Evolutionary conservation across 2,797 vertebrate genomes (phyloP).

Genomic region (Melanotaenia trifasciata): DNA sequence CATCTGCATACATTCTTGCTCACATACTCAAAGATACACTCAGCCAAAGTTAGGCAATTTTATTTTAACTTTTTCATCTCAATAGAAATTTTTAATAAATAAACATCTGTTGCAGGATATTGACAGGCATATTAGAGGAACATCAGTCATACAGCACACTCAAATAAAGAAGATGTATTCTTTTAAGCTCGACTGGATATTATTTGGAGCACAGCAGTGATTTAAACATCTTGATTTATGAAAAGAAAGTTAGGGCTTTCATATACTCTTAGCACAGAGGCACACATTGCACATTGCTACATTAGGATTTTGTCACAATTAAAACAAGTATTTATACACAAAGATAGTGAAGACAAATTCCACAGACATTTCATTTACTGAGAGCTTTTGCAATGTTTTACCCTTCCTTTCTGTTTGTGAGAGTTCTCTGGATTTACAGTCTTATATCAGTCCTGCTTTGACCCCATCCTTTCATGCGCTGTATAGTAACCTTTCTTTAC

Average conservation of each 20-base stretch:
- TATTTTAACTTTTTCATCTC: slow-evolving; percentile 56
- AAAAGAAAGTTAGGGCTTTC: slow-evolving; percentile 24
- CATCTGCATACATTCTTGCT: neutral
- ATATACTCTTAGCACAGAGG: slow-evolving; percentile 59
- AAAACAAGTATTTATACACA: slow-evolving; percentile 47
- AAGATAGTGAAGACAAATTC: slow-evolving; percentile 34
- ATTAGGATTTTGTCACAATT: slow-evolving; percentile 55
- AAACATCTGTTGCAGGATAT: slow-evolving; percentile 63
- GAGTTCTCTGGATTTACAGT: slow-evolving; percentile 37
- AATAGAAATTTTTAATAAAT: slow-evolving; percentile 73
- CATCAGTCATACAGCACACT: slow-evolving; percentile 57
- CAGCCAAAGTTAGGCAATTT: slow-evolving; percentile 41
- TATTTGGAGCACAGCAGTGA: slow-evolving; percentile 54
- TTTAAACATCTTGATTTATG: slow-evolving; percentile 34
- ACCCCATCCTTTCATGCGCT: slow-evolving; percentile 48
- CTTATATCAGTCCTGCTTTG: slow-evolving; percentile 42
- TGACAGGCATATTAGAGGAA: slow-evolving; percentile 63
- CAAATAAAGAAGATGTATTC: slow-evolving; percentile 35
- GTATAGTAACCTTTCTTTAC: slow-evolving; percentile 19
- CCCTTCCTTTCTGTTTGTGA: slow-evolving; percentile 16
- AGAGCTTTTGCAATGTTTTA: neutral
- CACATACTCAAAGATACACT: slow-evolving; percentile 1
- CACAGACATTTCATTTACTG: slow-evolving; percentile 30
- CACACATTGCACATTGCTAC: slow-evolving; percentile 56
- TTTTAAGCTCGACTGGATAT: slow-evolving; percentile 40